Percentiles rank a stretch among this genome's conserved stretches.
Evolutionary conservation across 2,113 vertebrate species (phyloP).

Genomic region (Ochotona curzoniae): DNA sequence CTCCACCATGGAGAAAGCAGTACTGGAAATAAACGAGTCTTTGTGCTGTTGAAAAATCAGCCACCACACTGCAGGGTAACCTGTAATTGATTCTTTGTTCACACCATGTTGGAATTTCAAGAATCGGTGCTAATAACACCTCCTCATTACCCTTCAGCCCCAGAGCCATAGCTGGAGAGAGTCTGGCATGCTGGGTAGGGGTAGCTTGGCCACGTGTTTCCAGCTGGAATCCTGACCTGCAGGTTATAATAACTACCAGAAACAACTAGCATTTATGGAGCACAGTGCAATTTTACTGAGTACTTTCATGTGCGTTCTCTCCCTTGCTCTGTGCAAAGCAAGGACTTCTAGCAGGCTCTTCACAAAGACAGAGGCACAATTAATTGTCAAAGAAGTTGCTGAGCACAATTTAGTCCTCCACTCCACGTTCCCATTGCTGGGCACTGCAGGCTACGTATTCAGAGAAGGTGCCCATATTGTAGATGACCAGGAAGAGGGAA

Average conservation of each 20-base stretch:
- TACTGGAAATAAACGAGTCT: neutral
- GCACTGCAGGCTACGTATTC: neutral
- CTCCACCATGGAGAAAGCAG: neutral
- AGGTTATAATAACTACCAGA: constrained; percentile 40
- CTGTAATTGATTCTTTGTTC: constrained; percentile 17
- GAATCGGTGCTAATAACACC: constrained; percentile 5
- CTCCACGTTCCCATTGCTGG: neutral
- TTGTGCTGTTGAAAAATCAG: constrained; percentile 14
- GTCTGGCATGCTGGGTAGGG: neutral
- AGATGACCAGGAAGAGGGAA: neutral
- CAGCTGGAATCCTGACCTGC: constrained; percentile 2
- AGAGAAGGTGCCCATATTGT: neutral
- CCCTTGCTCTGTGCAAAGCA: neutral
- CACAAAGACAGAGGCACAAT: neutral
- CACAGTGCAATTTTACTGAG: neutral
- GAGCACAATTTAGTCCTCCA: neutral
- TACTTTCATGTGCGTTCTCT: constrained; percentile 19
- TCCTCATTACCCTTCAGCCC: neutral
- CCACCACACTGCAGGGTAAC: neutral
- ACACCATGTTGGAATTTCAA: constrained; percentile 38
- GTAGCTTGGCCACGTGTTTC: neutral
- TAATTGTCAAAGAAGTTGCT: neutral
- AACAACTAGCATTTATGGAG: neutral
- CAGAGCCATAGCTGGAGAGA: neutral
- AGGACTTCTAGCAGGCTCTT: neutral